A percentile compares a stretch with the other conserved stretches of the same genome.
Conservation (phyloP, 2,888 invertebrate genomes). For the Agriotes lineatus region DNA sequence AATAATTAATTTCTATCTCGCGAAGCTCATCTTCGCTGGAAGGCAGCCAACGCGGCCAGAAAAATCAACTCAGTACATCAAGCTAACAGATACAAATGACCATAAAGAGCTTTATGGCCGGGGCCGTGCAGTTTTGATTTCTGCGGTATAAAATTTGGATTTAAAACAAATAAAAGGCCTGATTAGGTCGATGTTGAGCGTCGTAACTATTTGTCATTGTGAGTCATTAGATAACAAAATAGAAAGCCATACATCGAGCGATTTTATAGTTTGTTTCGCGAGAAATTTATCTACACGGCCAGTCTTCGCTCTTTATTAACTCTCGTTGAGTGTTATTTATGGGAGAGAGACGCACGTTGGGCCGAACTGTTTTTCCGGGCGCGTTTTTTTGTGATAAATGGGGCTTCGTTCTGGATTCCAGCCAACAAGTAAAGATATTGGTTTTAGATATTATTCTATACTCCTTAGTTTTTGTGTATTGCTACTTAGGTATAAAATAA, state of each 20-base stretch:
- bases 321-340: not conserved
- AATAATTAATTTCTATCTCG: not conserved
- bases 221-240: conserved; percentile 38
- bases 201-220: conserved; percentile 37
- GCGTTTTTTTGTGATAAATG: conserved; percentile 29
- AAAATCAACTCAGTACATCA: not conserved
- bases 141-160: conserved; percentile 28
- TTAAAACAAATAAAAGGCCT: conserved; percentile 33
- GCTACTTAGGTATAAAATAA: not conserved
- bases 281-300: conserved; percentile 9
- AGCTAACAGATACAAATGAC: not conserved
- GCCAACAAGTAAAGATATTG: conserved; percentile 29
- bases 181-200: conserved; percentile 30
- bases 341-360: conserved; percentile 1
- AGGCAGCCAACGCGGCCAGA: not conserved
- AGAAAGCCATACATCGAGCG: conserved; percentile 20
- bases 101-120: not conserved
- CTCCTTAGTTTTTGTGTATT: conserved; percentile 8
- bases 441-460: conserved; percentile 27
- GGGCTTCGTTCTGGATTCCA: conserved; percentile 17
- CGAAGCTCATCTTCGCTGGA: not conserved
- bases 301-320: conserved; percentile 10
- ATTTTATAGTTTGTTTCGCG: conserved; percentile 27
- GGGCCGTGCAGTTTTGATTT: conserved; percentile 15
- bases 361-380: not conserved